Base-by-base conservation (phyloP, 2,888 invertebrate species). In the Thymelicus sylvestris region DNA sequence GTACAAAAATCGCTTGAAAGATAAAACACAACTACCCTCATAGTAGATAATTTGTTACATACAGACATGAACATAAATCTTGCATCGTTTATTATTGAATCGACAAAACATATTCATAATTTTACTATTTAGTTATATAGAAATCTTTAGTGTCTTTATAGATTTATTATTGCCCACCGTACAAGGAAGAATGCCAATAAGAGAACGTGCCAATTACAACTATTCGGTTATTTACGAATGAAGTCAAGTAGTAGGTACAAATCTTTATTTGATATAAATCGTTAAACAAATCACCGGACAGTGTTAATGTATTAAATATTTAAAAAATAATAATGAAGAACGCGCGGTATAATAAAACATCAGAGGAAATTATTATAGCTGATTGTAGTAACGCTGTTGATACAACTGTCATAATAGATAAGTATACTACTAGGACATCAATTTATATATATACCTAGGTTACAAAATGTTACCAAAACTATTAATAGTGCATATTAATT, bases 121-220 rank as follows among this genome's bases (percentile, higher is more conserved):
- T 19, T 57, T 7, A 31, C 31, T 31, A 63, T 57, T 38, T 55
- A 15, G n/a, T n/a, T 19, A 47, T n/a, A 68, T 48, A 13, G 15
- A 55, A 50, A 61, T 50, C 67, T 39, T 13, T 44, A 69, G 59
- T 64, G 47, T 69, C 59, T 66, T 65, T 70, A 70, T 61, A 70
- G 41, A 65, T 66, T 70, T 65, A 52, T 70, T 52, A 66, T 59
- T 70, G 69, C 48, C 59, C 69, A 50, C 50, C 59, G 59, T 61
- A 70, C 60, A 70, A 66, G 52, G 70, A 71, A 71, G 70, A 71
- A 71, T 71, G 70, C 70, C 71, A 71, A 71, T 71, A 77, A 72
- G 69, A 72, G 71, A 75, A 67, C 74, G 78, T 79, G 79, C 77
- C 78, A 80, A 79, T 79, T 74, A 75, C 59, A 71, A 74, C 72